Conservation (phyloP, 2,888 invertebrate genomes). For the Ligdia adustata region DNA sequence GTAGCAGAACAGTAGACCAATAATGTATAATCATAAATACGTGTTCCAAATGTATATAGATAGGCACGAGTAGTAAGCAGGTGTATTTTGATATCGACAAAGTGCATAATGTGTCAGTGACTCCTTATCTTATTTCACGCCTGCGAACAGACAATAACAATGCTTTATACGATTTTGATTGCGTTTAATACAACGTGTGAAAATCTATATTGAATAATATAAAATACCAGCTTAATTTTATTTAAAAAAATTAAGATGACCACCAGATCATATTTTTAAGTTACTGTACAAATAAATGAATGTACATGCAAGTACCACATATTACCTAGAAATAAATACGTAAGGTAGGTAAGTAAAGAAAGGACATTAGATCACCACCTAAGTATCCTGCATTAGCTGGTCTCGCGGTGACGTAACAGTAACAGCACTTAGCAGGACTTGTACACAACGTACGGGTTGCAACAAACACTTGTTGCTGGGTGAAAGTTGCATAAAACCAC, state of each 20-base stretch:
- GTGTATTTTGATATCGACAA: conserved; percentile 38
- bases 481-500: conserved; percentile 53
- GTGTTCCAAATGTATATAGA: conserved; percentile 36
- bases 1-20: conserved; percentile 19
- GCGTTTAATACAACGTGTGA: conserved; percentile 7
- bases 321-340: background rate
- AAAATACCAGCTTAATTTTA: too few species aligned
- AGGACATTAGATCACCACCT: conserved; percentile 16
- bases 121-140: conserved; percentile 55
- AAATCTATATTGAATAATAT: too few species aligned
- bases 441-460: conserved; percentile 33
- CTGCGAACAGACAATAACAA: conserved; percentile 43
- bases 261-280: too few species aligned
- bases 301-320: too few species aligned
- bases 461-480: conserved; percentile 53
- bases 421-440: conserved; percentile 51
- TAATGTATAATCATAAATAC: conserved; percentile 39
- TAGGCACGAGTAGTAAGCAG: conserved; percentile 30
- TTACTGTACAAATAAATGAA: too few species aligned
- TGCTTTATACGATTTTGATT: conserved; percentile 30
- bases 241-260: too few species aligned
- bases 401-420: conserved; percentile 57
- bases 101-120: conserved; percentile 54
- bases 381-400: conserved; percentile 32
- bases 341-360: conserved; percentile 1